Evolutionary conservation across 2,113 vertebrate species (phyloP).

Genomic region (Brachionichthys hirsutus): DNA sequence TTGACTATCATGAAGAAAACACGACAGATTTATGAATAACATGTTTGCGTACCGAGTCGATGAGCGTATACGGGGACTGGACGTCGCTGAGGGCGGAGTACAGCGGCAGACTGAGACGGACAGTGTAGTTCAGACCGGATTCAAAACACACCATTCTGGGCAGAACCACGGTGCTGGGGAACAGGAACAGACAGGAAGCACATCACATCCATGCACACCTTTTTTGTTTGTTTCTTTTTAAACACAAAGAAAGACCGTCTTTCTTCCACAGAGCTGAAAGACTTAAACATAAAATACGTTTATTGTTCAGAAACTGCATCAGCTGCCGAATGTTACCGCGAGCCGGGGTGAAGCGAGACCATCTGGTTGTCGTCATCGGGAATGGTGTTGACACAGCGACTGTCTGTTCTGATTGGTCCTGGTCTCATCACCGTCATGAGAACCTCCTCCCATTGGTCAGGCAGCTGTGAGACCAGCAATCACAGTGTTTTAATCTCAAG

Average conservation of each 20-base stretch:
- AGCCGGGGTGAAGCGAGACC: conserved; percentile 88
- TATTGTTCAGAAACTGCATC: too few relatives aligned
- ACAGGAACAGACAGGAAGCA: conserved; percentile 3
- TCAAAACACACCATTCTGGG: conserved; percentile 91
- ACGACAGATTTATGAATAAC: too few relatives aligned
- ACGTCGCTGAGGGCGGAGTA: conserved; percentile 83
- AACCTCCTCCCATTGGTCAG: conserved; percentile 96
- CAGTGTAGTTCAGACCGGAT: conserved; percentile 89
- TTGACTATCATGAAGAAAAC: too few relatives aligned
- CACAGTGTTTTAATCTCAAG: not conserved
- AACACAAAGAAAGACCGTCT: too few relatives aligned
- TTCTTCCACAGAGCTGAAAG: too few relatives aligned
- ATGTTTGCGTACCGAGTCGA: conserved; percentile 87
- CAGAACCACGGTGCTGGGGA: conserved; percentile 80
- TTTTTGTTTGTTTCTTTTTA: too few relatives aligned
- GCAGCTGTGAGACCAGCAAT: conserved; percentile 77
- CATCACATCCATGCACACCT: too few relatives aligned
- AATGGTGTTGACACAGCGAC: conserved; percentile 91
- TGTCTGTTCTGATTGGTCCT: conserved; percentile 83
- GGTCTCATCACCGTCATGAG: conserved; percentile 86
- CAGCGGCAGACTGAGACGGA: conserved; percentile 86
- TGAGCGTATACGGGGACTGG: conserved; percentile 89
- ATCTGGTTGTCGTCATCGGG: conserved; percentile 93
- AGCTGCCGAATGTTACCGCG: conserved; percentile 75
- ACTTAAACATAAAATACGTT: too few relatives aligned